Conservation (phyloP, 2,113 vertebrate species). For the Anolis carolinensis region DNA sequence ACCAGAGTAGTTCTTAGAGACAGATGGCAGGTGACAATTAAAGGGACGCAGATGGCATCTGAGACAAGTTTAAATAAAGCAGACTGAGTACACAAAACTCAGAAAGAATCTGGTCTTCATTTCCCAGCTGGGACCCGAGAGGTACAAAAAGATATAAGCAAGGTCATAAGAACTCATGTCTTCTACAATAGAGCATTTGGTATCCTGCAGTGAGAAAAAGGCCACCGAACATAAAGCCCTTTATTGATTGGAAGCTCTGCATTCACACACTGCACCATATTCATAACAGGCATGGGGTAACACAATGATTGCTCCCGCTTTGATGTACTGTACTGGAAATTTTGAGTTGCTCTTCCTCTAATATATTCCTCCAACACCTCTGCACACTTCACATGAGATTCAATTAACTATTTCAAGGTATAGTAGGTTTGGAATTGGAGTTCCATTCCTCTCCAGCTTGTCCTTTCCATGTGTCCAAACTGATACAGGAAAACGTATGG, state of each 20-base stretch:
- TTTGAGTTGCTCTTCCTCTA: constrained; percentile 42
- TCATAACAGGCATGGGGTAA: constrained; percentile 15
- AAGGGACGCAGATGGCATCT: constrained; percentile 4
- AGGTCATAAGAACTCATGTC: constrained; percentile 20
- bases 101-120: constrained; percentile 25
- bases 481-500: too few species aligned
- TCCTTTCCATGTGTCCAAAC: too few species aligned
- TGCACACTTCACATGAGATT: too few species aligned
- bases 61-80: constrained; percentile 40
- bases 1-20: constrained; percentile 14
- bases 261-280: not conserved
- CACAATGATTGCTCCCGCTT: not conserved
- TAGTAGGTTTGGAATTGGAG: too few species aligned
- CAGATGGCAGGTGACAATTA: constrained; percentile 30
- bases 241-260: constrained; percentile 21
- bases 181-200: constrained; percentile 43
- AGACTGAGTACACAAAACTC: constrained; percentile 46
- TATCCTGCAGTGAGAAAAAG: constrained; percentile 36
- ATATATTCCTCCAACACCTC: not conserved
- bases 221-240: constrained; percentile 4
- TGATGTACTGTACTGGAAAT: constrained; percentile 39
- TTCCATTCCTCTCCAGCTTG: too few species aligned
- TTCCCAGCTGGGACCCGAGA: constrained; percentile 39
- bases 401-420: too few species aligned
- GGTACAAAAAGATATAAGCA: constrained; percentile 30